phyloP scores from a whole-genome alignment of 2,113 vertebrate genomes.

The Brevimyrus niger region DNA sequence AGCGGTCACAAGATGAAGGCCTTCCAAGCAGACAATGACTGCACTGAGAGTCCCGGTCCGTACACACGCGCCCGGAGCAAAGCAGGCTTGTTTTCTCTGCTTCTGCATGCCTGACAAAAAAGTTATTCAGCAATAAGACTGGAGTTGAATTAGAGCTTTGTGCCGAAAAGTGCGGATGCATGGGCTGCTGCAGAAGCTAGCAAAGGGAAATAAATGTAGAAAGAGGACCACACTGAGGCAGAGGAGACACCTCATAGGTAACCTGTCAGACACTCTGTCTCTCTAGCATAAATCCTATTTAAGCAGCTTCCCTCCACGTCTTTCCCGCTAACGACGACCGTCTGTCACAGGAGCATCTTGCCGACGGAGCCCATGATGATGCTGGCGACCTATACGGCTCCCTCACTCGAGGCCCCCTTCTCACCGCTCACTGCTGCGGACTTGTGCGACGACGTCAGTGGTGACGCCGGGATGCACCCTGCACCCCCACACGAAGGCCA shows the following conservation, averaged over 20 bases:
- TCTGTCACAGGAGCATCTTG: not conserved
- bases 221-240: not conserved
- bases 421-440: slow-evolving; percentile 53
- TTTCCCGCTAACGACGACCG: not conserved
- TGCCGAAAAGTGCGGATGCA: not conserved
- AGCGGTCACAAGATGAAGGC: slow-evolving; percentile 9
- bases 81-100: slow-evolving; percentile 1
- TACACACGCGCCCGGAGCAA: slow-evolving; percentile 20
- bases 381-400: slow-evolving; percentile 5
- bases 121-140: slow-evolving; percentile 21
- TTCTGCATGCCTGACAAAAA: slow-evolving; percentile 14
- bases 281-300: not conserved
- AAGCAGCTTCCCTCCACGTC: not conserved
- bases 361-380: not conserved
- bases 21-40: slow-evolving; percentile 1
- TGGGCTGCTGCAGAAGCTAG: not conserved
- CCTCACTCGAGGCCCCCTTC: slow-evolving; percentile 19
- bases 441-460: slow-evolving; percentile 39
- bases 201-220: not conserved
- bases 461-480: slow-evolving; percentile 46
- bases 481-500: slow-evolving; percentile 55
- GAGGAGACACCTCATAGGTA: not conserved
- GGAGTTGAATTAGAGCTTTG: not conserved
- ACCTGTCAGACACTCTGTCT: not conserved
- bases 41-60: not conserved